These are phyloP conservation scores for Psilopsiagon aymara DNA, from an alignment of 2,113 vertebrate species.

Conservation along the genomic window DNA sequence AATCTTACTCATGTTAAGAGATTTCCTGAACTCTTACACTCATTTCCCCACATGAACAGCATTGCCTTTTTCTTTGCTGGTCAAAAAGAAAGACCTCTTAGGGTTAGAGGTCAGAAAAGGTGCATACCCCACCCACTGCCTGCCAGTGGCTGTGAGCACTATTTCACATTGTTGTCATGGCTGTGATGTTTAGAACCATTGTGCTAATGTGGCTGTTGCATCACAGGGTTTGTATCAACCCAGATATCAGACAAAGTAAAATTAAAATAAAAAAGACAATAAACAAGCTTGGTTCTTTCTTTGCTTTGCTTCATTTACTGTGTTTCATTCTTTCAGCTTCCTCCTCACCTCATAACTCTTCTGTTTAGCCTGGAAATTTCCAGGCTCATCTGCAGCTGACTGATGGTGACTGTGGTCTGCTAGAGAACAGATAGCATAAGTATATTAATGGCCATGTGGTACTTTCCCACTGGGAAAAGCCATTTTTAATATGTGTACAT, in stretches of 20 bases:
- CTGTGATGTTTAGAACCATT: neutral
- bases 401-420: neutral
- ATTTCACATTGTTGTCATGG: neutral
- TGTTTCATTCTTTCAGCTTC: neutral
- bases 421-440: neutral
- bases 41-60: neutral
- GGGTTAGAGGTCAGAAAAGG: neutral
- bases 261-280: neutral
- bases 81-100: neutral
- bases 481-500: neutral
- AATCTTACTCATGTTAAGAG: neutral
- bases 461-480: neutral
- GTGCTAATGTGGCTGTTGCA: neutral
- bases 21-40: neutral
- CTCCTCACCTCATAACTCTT: neutral
- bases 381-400: conserved; percentile 7
- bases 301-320: neutral
- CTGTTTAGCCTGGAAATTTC: neutral
- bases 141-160: neutral
- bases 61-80: neutral
- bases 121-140: neutral
- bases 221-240: neutral
- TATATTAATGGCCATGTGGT: neutral
- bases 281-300: neutral
- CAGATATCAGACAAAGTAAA: neutral